A percentile compares a stretch with the other conserved stretches of the same genome.
phyloP scores from a whole-genome alignment of 2,797 vertebrate species.

The Sebastes diaconus region DNA sequence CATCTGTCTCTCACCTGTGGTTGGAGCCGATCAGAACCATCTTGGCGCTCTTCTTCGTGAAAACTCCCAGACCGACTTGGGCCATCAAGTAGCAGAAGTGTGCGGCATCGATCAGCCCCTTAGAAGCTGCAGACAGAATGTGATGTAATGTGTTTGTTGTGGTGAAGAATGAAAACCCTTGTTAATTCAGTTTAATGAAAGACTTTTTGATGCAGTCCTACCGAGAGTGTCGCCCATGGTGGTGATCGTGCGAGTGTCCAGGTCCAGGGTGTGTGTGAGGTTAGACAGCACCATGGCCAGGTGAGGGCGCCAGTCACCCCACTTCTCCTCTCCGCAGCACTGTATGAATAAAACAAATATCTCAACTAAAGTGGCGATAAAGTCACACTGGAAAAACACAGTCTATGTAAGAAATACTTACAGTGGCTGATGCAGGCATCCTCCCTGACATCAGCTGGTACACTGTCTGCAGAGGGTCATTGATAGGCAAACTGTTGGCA shows the following conservation, averaged over 20 bases:
- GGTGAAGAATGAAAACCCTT: not conserved
- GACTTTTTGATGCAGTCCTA: constrained; percentile 63
- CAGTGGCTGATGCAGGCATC: constrained; percentile 96
- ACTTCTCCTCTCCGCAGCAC: constrained; percentile 98
- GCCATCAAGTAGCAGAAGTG: constrained; percentile 99
- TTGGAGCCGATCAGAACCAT: constrained; percentile 94
- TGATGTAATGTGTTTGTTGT: not conserved
- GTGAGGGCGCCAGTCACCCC: constrained; percentile 98
- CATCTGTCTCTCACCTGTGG: constrained; percentile 86
- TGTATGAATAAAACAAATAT: constrained; percentile 34
- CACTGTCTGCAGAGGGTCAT: constrained; percentile 98
- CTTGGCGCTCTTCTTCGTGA: constrained; percentile 94
- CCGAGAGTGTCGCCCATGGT: constrained; percentile 99
- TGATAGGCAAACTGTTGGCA: constrained; percentile 98
- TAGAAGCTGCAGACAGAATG: constrained; percentile 84
- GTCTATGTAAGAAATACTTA: constrained; percentile 64
- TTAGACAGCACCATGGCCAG: constrained; percentile 98
- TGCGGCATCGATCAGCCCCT: constrained; percentile 92
- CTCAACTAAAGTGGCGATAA: not conserved
- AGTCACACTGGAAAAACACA: not conserved
- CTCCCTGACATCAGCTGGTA: constrained; percentile 99
- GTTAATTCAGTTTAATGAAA: not conserved
- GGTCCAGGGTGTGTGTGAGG: constrained; percentile 89
- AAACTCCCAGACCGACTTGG: constrained; percentile 92
- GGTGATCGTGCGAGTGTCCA: constrained; percentile 91